Percentiles rank a stretch among this genome's conserved stretches.
Conservation (phyloP, 2,113 vertebrate species). For the Argyrosomus japonicus region DNA sequence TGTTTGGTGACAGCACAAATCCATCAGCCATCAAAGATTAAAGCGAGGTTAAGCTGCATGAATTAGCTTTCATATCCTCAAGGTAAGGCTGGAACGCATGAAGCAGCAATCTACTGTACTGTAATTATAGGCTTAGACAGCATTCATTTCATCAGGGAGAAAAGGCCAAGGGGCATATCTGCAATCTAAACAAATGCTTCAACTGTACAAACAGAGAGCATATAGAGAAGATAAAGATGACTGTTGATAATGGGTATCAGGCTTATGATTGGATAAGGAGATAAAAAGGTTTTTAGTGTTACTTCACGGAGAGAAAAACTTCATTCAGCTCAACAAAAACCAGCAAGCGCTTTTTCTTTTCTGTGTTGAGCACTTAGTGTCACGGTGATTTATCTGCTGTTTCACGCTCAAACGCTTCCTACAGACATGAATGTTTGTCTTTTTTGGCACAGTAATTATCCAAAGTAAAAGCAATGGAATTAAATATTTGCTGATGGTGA, state of each 20-base stretch:
- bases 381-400: neutral
- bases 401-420: neutral
- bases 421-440: neutral
- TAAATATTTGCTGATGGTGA: neutral
- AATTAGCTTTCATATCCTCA: slow-evolving; percentile 33
- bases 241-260: neutral
- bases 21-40: slow-evolving; percentile 15
- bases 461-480: neutral
- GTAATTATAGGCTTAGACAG: slow-evolving; percentile 42
- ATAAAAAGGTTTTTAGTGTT: neutral
- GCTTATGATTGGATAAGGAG: neutral
- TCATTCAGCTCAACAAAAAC: neutral
- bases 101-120: neutral
- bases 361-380: neutral
- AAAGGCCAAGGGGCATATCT: slow-evolving; percentile 6
- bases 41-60: slow-evolving; percentile 9
- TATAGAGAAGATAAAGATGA: neutral
- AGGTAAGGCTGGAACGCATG: slow-evolving; percentile 44
- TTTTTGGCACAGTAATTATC: neutral
- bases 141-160: slow-evolving; percentile 10
- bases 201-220: neutral
- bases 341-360: neutral
- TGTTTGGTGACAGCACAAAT: slow-evolving; percentile 6
- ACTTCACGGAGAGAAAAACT: neutral
- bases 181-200: slow-evolving; percentile 3